Conservation (phyloP, 1,140 invertebrate genomes). For the Teleogryllus occipitalis region DNA sequence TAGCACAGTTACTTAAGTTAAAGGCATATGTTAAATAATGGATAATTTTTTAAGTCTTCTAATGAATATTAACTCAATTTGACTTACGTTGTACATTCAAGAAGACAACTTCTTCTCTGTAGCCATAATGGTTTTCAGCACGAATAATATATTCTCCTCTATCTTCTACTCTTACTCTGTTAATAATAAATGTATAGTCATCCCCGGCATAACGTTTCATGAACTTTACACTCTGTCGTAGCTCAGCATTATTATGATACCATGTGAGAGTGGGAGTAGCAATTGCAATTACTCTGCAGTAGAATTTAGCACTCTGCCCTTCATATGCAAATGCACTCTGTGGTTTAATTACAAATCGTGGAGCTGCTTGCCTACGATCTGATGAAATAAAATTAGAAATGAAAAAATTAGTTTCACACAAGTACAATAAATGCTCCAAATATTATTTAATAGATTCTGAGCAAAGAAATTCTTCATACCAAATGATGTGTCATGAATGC, state of each 20-base stretch:
- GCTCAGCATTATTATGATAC: conserved; percentile 86
- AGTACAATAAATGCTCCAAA: not conserved
- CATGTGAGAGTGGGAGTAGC: conserved; percentile 92
- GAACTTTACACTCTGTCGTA: conserved; percentile 97
- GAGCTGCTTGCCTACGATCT: conserved; percentile 95
- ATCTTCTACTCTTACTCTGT: conserved; percentile 88
- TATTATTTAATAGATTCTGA: not conserved
- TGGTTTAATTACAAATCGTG: conserved; percentile 94
- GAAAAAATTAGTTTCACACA: not conserved
- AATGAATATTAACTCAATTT: not conserved
- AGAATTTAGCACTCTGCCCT: conserved; percentile 94
- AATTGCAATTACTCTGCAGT: conserved; percentile 90
- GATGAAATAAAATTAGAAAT: conserved; percentile 34
- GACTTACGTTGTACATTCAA: conserved; percentile 90
- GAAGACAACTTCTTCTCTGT: conserved; percentile 91
- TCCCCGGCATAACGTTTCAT: conserved; percentile 97
- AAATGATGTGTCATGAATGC: conserved; percentile 91
- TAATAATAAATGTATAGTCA: conserved; percentile 96
- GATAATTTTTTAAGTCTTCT: not conserved
- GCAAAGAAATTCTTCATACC: conserved; percentile 43
- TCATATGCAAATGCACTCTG: conserved; percentile 92
- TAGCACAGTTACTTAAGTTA: too few species aligned
- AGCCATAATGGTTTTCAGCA: conserved; percentile 96
- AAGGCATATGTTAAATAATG: not conserved
- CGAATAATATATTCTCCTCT: conserved; percentile 94